Evolutionary conservation across 2,797 vertebrate species (phyloP).

Genomic region (Betta splendens): DNA sequence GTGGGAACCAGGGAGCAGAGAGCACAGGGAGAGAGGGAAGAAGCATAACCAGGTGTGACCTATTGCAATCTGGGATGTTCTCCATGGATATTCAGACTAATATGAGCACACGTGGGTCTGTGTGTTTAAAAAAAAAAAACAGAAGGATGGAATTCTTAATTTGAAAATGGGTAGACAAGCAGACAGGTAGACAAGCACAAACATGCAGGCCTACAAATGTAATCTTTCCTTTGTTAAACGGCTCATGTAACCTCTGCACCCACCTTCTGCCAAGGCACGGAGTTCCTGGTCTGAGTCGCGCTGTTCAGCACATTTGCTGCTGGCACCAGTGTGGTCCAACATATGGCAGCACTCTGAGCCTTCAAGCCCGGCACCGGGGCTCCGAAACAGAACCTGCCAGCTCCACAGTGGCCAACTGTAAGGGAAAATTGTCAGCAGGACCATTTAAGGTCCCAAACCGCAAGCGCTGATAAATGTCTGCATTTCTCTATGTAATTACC

Average conservation of each 20-base stretch:
- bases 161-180: constrained; percentile 49
- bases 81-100: constrained; percentile 70
- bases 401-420: constrained; percentile 76
- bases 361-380: constrained; percentile 63
- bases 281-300: constrained; percentile 76
- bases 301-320: constrained; percentile 80
- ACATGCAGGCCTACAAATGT: constrained; percentile 30
- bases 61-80: constrained; percentile 77
- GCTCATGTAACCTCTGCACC: constrained; percentile 53
- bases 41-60: constrained; percentile 83
- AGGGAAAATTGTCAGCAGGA: constrained; percentile 75
- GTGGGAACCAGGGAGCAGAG: constrained; percentile 75
- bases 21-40: constrained; percentile 61
- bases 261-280: constrained; percentile 76
- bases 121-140: constrained; percentile 41
- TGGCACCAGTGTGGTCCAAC: constrained; percentile 75
- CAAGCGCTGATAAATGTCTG: constrained; percentile 77
- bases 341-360: constrained; percentile 82
- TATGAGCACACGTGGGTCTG: constrained; percentile 38
- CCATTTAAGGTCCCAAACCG: constrained; percentile 76
- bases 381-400: constrained; percentile 74
- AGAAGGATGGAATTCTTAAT: constrained; percentile 52
- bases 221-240: constrained; percentile 33
- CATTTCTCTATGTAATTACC: constrained; percentile 74
- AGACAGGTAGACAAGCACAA: constrained; percentile 52